Conservation (phyloP, 2,113 vertebrate species). For the Octodon degus region DNA sequence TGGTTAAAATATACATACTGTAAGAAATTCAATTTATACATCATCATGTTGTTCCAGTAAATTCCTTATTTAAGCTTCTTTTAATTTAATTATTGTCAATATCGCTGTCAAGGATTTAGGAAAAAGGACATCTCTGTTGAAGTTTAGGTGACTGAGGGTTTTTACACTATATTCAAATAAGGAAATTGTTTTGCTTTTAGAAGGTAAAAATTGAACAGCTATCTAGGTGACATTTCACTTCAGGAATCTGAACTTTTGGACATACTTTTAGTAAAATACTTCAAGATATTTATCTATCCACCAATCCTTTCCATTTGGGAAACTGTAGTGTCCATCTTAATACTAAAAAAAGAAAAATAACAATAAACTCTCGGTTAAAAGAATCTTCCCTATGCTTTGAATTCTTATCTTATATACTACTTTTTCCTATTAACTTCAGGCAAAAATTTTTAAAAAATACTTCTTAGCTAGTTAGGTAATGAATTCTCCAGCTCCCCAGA, state of each 20-base stretch:
- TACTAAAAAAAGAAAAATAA: neutral
- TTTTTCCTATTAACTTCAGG: conserved; percentile 37
- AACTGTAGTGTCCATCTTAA: neutral
- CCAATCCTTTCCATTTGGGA: neutral
- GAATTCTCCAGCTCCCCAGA: conserved; percentile 58
- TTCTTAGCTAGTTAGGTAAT: conserved; percentile 40
- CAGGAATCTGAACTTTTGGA: neutral
- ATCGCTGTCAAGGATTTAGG: neutral
- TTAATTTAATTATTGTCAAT: neutral
- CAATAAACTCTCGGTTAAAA: neutral
- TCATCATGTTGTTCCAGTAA: neutral
- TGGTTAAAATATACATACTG: conserved; percentile 11
- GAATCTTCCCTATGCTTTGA: conserved; percentile 30
- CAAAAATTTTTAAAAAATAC: neutral
- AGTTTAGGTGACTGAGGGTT: neutral
- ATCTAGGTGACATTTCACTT: conserved; percentile 18
- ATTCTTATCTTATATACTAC: conserved; percentile 6
- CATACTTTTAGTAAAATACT: conserved; percentile 43
- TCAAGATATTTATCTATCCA: conserved; percentile 39
- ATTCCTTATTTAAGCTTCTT: neutral
- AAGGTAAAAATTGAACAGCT: conserved; percentile 20
- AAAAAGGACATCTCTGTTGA: neutral
- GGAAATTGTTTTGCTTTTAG: neutral
- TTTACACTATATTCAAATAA: conserved; percentile 24
- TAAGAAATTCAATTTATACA: neutral